Base-by-base conservation (phyloP, 2,888 invertebrate genomes). In the Steinernema hermaphroditum region DNA sequence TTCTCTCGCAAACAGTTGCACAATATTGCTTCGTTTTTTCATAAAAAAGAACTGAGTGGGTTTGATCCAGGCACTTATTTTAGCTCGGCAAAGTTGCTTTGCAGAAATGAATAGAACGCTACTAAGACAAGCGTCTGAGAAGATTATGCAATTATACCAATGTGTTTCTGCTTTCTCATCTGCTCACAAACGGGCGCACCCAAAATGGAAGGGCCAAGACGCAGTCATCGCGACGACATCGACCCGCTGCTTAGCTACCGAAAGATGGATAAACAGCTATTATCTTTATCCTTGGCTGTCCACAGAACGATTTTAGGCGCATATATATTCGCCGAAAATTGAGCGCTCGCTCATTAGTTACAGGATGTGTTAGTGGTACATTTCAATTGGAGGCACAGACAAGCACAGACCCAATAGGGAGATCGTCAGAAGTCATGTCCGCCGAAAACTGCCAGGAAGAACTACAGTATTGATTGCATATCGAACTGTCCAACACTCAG, bases 181-280 rank as follows among this genome's bases (percentile, higher is more conserved):
- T 62, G 62, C 62, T 29, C 12, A 16, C 27, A 62, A 62, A 62
- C 62, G 62, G 62, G 62, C 62, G 19, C 62, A 62, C 62, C 32
- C 62, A 32, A 62, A 62, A 62, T 62, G 62, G 62, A 62, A 62
- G 62, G 62, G 32, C 62, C 62, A 62, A 62, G 62, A 62, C 62
- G 62, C 62, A 29, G 14, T 62, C 62, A 62, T 29, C 16, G 62
- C 32, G 62, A 14, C 62, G 62, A 62, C 62, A 16, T 24, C 62
- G 62, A 62, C 29, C n/a, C 62, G 62, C 62, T 62, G 62, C 62
- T 62, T 32, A 62, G 68, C 44, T 68, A 43, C 68, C 43, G 68
- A 41, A 68, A 41, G 68, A 43, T 43, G 44, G 22, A 68, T 68
- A 43, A 43, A 68, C 43, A 43, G 68, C 68, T 68, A 43, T 43